Percentiles rank a stretch among this genome's conserved stretches.
These are phyloP conservation scores for Ormyrus nitidulus DNA, from an alignment of 2,888 invertebrate genomes.

Conservation along the genomic window DNA sequence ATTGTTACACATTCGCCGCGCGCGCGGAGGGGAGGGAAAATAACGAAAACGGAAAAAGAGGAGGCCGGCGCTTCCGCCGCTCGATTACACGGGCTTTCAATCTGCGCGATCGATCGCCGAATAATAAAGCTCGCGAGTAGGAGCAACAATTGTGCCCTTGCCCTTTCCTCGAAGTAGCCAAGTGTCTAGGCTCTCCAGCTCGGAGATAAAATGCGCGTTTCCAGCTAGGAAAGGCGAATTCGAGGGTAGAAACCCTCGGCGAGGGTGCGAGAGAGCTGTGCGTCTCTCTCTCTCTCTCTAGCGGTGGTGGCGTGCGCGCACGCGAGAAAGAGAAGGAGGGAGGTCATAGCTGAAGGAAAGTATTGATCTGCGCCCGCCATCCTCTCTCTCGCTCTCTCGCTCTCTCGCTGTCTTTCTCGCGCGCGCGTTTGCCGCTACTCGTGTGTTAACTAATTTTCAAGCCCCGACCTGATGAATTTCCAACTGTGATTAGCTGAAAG, in stretches of 20 bases:
- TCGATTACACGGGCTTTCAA: slow-evolving; percentile 22
- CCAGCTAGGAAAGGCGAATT: not conserved
- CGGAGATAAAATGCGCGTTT: too few relatives aligned
- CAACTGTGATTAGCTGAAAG: not conserved
- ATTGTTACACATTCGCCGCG: too few relatives aligned
- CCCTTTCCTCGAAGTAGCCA: too few relatives aligned
- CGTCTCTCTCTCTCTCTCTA: not conserved
- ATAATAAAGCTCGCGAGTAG: slow-evolving; percentile 2
- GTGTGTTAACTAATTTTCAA: slow-evolving; percentile 29
- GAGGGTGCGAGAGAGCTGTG: slow-evolving; percentile 9
- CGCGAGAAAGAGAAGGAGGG: slow-evolving; percentile 61
- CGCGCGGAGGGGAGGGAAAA: too few relatives aligned
- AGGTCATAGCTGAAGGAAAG: slow-evolving; percentile 73
- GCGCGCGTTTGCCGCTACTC: not conserved
- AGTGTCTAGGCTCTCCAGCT: too few relatives aligned
- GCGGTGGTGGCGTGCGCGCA: not conserved
- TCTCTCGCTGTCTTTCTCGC: not conserved
- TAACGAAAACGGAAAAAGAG: not conserved
- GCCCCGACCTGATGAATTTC: too few relatives aligned
- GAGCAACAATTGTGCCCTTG: not conserved
- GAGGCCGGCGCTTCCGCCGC: not conserved
- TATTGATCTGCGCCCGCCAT: slow-evolving; percentile 75
- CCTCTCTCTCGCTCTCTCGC: slow-evolving; percentile 63
- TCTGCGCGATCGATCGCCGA: slow-evolving; percentile 24
- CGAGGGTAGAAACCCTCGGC: slow-evolving; percentile 51